Evolutionary conservation across 2,888 invertebrate species (phyloP).

Genomic region (Lysandra coridon): DNA sequence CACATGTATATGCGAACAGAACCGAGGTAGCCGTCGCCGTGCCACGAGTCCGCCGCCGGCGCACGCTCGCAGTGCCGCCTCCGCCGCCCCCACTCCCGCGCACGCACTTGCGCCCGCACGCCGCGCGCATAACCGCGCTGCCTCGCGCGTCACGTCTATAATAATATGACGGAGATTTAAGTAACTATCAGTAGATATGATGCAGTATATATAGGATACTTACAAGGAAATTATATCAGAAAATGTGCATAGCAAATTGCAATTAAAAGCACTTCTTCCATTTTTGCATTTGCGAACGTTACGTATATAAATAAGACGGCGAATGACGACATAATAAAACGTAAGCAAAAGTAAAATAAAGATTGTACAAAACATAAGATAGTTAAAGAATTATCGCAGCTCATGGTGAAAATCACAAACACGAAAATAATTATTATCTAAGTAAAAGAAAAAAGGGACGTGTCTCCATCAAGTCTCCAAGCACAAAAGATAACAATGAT

Average conservation of each 20-base stretch:
- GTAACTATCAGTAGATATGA: background rate
- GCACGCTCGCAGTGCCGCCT: constrained; percentile 83
- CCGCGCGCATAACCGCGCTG: constrained; percentile 64
- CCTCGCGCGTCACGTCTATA: constrained; percentile 51
- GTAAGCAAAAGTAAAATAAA: background rate
- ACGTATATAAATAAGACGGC: too few relatives aligned
- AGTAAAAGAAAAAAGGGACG: too few relatives aligned
- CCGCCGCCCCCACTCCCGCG: constrained; percentile 83
- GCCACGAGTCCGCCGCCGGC: constrained; percentile 83
- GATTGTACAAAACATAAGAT: background rate
- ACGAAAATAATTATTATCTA: background rate
- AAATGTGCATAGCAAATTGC: background rate
- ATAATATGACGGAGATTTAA: background rate
- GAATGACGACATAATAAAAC: background rate
- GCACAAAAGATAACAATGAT: background rate
- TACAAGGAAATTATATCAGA: background rate
- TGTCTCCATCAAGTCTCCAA: background rate
- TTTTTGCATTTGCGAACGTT: too few relatives aligned
- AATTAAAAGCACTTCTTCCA: too few relatives aligned
- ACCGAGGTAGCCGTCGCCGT: constrained; percentile 85
- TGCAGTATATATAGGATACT: background rate
- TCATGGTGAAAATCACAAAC: background rate
- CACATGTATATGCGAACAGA: constrained; percentile 82
- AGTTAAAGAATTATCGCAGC: background rate
- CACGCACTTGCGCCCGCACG: constrained; percentile 38